A percentile compares a stretch with the other conserved stretches of the same genome.
phyloP scores from a whole-genome alignment of 2,888 invertebrate species.

The Tenthredo livida region DNA sequence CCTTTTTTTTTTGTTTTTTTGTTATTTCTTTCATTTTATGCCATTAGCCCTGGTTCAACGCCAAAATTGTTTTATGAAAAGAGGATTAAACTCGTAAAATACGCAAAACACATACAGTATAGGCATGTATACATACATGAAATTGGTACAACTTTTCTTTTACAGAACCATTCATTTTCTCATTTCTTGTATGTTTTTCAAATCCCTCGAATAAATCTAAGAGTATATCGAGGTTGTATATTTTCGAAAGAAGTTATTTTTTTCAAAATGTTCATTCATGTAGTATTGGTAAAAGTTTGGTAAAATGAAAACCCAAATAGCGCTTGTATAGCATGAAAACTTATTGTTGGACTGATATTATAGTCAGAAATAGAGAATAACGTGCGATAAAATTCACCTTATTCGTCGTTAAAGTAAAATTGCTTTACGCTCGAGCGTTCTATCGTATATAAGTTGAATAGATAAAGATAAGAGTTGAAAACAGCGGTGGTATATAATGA shows the following conservation, averaged over 20 bases:
- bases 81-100: neutral
- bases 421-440: conserved; percentile 23
- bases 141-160: too few species aligned
- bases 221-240: too few species aligned
- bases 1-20: neutral
- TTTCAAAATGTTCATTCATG: too few species aligned
- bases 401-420: conserved; percentile 29
- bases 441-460: neutral
- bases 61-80: neutral
- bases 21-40: neutral
- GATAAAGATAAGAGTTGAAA: conserved; percentile 8
- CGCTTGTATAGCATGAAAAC: neutral
- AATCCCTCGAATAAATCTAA: too few species aligned
- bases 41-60: neutral
- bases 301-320: neutral
- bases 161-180: too few species aligned
- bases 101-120: neutral
- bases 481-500: neutral
- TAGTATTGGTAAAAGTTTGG: neutral
- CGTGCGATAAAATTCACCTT: neutral
- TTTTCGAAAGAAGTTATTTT: too few species aligned
- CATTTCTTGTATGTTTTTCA: too few species aligned
- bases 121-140: neutral
- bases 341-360: neutral
- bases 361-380: neutral